Percentiles rank a stretch among this genome's conserved stretches.
These are phyloP conservation scores for Peribatodes rhomboidaria DNA, from an alignment of 2,888 invertebrate species.

Conservation along the genomic window DNA sequence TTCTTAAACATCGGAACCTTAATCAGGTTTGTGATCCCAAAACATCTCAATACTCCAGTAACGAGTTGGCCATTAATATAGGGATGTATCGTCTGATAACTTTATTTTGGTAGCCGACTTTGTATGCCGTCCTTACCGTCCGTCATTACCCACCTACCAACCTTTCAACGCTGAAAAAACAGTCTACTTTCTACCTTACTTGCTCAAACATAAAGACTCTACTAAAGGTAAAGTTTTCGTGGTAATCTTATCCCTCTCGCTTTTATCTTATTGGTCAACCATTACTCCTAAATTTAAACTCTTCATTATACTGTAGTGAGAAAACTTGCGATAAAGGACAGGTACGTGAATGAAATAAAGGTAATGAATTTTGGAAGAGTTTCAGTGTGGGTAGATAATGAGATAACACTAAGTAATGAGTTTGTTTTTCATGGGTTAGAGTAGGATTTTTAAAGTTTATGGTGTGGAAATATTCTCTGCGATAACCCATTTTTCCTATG, in stretches of 20 bases:
- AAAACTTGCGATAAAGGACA: conserved; percentile 80
- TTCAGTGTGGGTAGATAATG: conserved; percentile 1
- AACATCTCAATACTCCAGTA: conserved; percentile 85
- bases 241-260: conserved; percentile 76
- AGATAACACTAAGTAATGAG: neutral
- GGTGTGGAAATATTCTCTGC: too few species aligned
- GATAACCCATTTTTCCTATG: too few species aligned
- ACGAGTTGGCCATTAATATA: conserved; percentile 85
- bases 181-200: conserved; percentile 57
- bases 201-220: conserved; percentile 46
- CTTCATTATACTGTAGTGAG: conserved; percentile 85
- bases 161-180: conserved; percentile 44
- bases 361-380: conserved; percentile 82
- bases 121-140: conserved; percentile 83
- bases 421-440: too few species aligned
- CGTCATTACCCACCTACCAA: conserved; percentile 79
- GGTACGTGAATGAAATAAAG: conserved; percentile 78
- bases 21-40: conserved; percentile 73
- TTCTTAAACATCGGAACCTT: conserved; percentile 70
- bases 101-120: conserved; percentile 86
- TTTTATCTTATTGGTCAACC: conserved; percentile 86
- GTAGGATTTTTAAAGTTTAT: too few species aligned
- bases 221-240: conserved; percentile 41
- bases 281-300: conserved; percentile 86
- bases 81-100: conserved; percentile 86